These are phyloP conservation scores for Channa argus DNA, from an alignment of 2,113 vertebrate species.

Conservation along the genomic window DNA sequence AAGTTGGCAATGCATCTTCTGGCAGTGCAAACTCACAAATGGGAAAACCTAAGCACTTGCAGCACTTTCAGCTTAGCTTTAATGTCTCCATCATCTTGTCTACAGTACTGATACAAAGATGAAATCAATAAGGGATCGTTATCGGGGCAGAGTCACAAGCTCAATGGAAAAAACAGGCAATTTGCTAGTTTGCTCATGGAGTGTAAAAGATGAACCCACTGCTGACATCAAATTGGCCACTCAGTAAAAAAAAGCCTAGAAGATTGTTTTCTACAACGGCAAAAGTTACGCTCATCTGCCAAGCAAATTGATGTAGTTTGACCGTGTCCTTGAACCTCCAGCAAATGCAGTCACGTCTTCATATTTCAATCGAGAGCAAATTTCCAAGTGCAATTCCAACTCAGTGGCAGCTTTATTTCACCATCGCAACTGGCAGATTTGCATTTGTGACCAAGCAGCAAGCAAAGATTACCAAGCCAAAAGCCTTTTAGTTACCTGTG, in stretches of 20 bases:
- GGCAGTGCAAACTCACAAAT: too few species aligned
- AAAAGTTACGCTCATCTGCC: constrained; percentile 7
- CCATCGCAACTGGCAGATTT: constrained; percentile 34
- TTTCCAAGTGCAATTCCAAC: constrained; percentile 30
- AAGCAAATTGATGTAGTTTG: neutral
- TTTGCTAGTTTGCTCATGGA: neutral
- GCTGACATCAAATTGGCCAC: constrained; percentile 4
- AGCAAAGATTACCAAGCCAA: constrained; percentile 43
- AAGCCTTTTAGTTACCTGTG: constrained; percentile 50
- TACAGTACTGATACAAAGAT: neutral
- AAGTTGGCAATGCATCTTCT: too few species aligned
- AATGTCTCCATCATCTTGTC: neutral
- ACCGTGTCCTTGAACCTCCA: neutral
- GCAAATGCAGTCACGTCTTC: neutral
- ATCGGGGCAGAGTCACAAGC: neutral
- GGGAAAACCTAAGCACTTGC: too few species aligned
- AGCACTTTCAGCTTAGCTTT: neutral
- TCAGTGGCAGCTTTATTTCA: constrained; percentile 15
- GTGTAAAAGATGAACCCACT: neutral
- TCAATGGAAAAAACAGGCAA: constrained; percentile 3
- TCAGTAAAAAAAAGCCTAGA: neutral
- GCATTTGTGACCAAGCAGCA: constrained; percentile 22
- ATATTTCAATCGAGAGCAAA: constrained; percentile 40
- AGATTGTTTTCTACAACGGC: neutral
- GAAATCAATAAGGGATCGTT: constrained; percentile 11